Percentiles rank a stretch among this genome's conserved stretches.
phyloP scores from a whole-genome alignment of 2,888 invertebrate genomes.

The Acrobeloides nanus region DNA sequence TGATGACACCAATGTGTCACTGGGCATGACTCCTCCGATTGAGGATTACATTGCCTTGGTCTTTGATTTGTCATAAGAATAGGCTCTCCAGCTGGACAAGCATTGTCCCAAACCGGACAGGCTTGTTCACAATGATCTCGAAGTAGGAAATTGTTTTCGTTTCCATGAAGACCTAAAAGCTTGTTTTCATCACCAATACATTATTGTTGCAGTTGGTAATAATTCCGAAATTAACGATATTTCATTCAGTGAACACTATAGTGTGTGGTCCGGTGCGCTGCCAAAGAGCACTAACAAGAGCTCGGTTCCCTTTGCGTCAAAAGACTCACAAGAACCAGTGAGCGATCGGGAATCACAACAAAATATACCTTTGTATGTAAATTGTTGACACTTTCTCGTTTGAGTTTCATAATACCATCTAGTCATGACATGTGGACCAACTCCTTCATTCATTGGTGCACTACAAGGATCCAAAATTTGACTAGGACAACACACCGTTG shows the following conservation, averaged over 20 bases:
- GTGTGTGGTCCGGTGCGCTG: too few relatives aligned
- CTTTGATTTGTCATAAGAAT: conserved; percentile 17
- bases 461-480: conserved; percentile 30
- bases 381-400: conserved; percentile 22
- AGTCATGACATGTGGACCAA: conserved; percentile 19
- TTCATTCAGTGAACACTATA: too few relatives aligned
- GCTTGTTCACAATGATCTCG: conserved; percentile 42
- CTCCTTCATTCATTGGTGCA: conserved; percentile 28
- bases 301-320: too few relatives aligned
- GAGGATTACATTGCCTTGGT: conserved; percentile 20
- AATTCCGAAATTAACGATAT: too few relatives aligned
- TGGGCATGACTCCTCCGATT: conserved; percentile 28
- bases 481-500: conserved; percentile 45
- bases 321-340: too few relatives aligned
- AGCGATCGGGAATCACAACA: background rate
- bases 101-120: conserved; percentile 44
- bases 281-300: too few relatives aligned
- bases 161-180: conserved; percentile 35
- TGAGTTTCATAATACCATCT: conserved; percentile 26
- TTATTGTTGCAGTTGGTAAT: too few relatives aligned
- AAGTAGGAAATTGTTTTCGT: conserved; percentile 48
- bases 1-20: conserved; percentile 41
- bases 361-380: conserved; percentile 23
- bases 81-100: conserved; percentile 43
- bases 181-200: background rate